These are phyloP conservation scores for Chelon labrosus DNA, from an alignment of 2,797 vertebrate genomes.

Conservation along the genomic window DNA sequence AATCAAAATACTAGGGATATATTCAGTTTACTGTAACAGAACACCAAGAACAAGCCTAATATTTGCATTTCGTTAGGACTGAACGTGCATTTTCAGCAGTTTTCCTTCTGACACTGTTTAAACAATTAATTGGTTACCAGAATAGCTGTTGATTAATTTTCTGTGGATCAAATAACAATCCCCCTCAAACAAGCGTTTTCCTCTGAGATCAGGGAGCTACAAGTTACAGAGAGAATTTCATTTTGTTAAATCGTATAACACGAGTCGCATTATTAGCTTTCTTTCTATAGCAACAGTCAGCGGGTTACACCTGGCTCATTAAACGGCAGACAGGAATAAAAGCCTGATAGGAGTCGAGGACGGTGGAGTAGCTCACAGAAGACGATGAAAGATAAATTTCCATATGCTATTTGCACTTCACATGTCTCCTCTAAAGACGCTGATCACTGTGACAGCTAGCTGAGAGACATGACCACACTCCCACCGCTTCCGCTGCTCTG, in stretches of 20 bases:
- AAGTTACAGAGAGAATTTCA: neutral
- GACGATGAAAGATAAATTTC: constrained; percentile 48
- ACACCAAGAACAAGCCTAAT: neutral
- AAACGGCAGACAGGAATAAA: constrained; percentile 21
- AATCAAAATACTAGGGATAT: neutral
- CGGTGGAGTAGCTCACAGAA: constrained; percentile 11
- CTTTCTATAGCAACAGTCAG: neutral
- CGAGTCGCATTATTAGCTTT: neutral
- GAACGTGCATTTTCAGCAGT: no score
- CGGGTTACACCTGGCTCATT: constrained; percentile 42
- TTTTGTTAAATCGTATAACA: neutral
- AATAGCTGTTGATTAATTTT: neutral
- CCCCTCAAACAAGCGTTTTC: no score
- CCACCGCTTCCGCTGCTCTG: constrained; percentile 8
- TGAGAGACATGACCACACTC: constrained; percentile 18
- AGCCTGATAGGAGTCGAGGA: constrained; percentile 5
- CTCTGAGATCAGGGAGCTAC: no score
- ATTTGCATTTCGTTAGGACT: neutral
- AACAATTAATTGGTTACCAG: neutral
- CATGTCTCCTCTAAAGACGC: constrained; percentile 32
- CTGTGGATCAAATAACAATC: neutral
- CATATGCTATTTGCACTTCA: constrained; percentile 67
- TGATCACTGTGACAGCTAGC: constrained; percentile 28
- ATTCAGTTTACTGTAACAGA: neutral
- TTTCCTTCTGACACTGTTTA: no score